Base-by-base conservation (phyloP, 1,140 invertebrate species). In the Rhysida immarginata region DNA sequence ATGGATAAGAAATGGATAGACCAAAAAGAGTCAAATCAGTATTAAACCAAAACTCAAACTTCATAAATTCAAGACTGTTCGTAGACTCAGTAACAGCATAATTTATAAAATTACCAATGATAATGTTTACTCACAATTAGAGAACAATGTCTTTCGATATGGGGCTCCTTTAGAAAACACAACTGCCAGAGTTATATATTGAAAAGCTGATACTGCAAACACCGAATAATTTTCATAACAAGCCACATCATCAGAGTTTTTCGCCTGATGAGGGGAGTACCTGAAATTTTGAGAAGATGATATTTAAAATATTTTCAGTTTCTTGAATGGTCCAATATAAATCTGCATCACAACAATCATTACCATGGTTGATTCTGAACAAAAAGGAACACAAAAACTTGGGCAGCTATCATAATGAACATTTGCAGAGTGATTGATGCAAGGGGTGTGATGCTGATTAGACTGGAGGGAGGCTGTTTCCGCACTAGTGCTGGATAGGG, bases 351-450 rank as follows among this genome's bases (percentile, higher is more conserved):
- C 11, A 11, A 41, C 35, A 48, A 13, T 50, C 27, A 35, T 52
- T 59, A 66, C 65, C 65, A 66, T 8, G 60, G 58, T 45, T 65
- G 62, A 18, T 58, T 25, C 27, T 56, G 55, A 18, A 65, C 50
- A 51, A 61, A 35, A 27, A 60, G 52, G 27, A 61, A 85, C 8
- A 79, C 79, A 0, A 74, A 63, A 2, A 80, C 67, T 72, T 94
- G 87, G 27, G 87, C 78, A 0, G 72, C 58, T 0, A 75, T 72
- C 26, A 84, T 78, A 2, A 86, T 65, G 1, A 80, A n/a, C 57
- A 94, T 76, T 66, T 95, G 90, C 5, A 81, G 66, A 14, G 73
- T 54, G 43, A 79, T 71, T 25, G 77, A 78, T 25, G 74, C 58
- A 25, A 79, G 58, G 58, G 74, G 75, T 29, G 66, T 63, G 16